A percentile compares a stretch with the other conserved stretches of the same genome.
Conservation (phyloP, 2,113 vertebrate species). For the Emydura subglobosa region DNA sequence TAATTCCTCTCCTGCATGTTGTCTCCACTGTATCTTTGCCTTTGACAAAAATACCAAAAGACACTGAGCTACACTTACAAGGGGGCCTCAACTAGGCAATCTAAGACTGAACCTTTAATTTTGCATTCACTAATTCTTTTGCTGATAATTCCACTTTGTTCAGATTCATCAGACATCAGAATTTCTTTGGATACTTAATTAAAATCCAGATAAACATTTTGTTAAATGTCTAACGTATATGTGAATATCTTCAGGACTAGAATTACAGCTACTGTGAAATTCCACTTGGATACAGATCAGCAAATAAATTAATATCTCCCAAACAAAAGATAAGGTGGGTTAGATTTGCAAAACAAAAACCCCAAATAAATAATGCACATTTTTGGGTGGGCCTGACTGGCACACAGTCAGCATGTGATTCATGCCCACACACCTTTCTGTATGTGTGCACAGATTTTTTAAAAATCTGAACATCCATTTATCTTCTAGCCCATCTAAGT, state of each 20-base stretch:
- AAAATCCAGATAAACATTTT: neutral
- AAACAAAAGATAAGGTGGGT: neutral
- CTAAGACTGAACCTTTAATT: neutral
- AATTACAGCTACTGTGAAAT: neutral
- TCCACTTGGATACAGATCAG: neutral
- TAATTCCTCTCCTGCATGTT: neutral
- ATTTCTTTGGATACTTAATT: neutral
- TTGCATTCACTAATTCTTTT: neutral
- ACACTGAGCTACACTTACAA: neutral
- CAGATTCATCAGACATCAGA: neutral
- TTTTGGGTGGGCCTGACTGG: neutral
- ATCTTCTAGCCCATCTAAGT: neutral
- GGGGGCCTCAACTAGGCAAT: neutral
- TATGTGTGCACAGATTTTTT: neutral
- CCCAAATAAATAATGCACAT: neutral
- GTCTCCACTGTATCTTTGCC: neutral
- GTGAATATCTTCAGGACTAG: neutral
- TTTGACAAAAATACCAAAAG: neutral
- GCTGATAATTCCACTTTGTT: neutral
- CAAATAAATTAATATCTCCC: neutral
- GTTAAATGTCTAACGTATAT: neutral
- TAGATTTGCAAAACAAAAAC: neutral
- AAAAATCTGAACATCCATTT: neutral
- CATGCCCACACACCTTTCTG: neutral
- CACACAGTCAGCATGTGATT: neutral